Conservation (phyloP, 2,888 invertebrate species). For the Alitta virens region DNA sequence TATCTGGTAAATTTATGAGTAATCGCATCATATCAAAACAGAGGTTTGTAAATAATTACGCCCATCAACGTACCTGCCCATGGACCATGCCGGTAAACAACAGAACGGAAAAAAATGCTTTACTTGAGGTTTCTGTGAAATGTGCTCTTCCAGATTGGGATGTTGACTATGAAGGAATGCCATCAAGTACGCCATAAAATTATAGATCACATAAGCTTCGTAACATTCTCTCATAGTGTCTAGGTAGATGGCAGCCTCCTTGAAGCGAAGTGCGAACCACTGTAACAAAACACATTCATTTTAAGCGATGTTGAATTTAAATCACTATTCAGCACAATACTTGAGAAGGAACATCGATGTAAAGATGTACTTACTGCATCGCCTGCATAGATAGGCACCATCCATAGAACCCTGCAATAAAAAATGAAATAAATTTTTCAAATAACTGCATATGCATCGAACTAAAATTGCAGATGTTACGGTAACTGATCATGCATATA, state of each 20-base stretch:
- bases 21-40: no score
- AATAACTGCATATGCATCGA: not conserved
- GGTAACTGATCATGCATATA: no score
- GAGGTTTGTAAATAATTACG: no score
- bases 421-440: not conserved
- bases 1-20: no score
- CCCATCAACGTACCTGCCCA: constrained; percentile 73
- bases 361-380: constrained; percentile 88
- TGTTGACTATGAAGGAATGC: constrained; percentile 82
- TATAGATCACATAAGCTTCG: constrained; percentile 96
- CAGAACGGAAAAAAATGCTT: constrained; percentile 89
- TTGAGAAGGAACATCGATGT: no score
- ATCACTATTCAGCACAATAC: no score
- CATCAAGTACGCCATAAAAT: constrained; percentile 91
- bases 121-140: constrained; percentile 71
- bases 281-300: constrained; percentile 40
- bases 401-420: constrained; percentile 81
- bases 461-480: no score
- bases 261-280: constrained; percentile 87
- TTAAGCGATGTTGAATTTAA: no score
- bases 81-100: constrained; percentile 82
- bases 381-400: constrained; percentile 94
- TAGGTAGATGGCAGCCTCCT: constrained; percentile 84
- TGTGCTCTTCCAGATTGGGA: constrained; percentile 73
- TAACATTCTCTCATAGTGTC: constrained; percentile 93